Base-by-base conservation (phyloP, 1,140 invertebrate genomes). In the Solenopsis fugax region DNA sequence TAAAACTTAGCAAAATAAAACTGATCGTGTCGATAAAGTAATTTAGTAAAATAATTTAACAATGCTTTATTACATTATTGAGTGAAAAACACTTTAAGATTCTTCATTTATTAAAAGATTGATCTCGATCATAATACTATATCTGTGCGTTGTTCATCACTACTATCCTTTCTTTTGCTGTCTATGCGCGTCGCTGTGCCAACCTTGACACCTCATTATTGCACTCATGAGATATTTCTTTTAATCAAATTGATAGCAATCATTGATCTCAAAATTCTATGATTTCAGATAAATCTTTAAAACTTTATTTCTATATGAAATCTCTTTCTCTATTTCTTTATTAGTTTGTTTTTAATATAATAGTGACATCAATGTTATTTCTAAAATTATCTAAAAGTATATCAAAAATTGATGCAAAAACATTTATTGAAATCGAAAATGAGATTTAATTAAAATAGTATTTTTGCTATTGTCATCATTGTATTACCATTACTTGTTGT, bases 191-290 rank as follows among this genome's bases (percentile, higher is more conserved):
- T 56, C 56, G 50, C 18, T 87, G 65, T 89, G 76, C 21, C 85
- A 60, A n/a, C n/a, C 29, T 50, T 71, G 34, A 67, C 77, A 86
- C 76, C 86, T 91, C 73, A 58, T 90, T 90, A 85, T 65, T 21
- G 62, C 75, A 45, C 34, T 72, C 24, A 45, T 12, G 29, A 52
- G 34, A 54, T 77, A 65, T 65, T 67, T 48, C 56, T 81, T 86
- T 88, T 82, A 82, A 88, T 91, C 81, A 88, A 90, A 87, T 76
- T 67, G 78, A 86, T 48, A 72, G 50, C 13, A 24, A 1, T 58
- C 50, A 58, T 12, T 4, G 21, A 76, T n/a, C 7, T 60, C 13
- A 24, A 21, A 58, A 76, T n/a, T 24, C 1, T 52, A 4, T 7
- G 7, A 72, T 52, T 54, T 54, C 5, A 10, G 24, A 4, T 18